Evolutionary conservation across 2,113 vertebrate species (phyloP), one percentile per base, ranked within the genome.

Genomic region (Morphnarchus princeps): DNA sequence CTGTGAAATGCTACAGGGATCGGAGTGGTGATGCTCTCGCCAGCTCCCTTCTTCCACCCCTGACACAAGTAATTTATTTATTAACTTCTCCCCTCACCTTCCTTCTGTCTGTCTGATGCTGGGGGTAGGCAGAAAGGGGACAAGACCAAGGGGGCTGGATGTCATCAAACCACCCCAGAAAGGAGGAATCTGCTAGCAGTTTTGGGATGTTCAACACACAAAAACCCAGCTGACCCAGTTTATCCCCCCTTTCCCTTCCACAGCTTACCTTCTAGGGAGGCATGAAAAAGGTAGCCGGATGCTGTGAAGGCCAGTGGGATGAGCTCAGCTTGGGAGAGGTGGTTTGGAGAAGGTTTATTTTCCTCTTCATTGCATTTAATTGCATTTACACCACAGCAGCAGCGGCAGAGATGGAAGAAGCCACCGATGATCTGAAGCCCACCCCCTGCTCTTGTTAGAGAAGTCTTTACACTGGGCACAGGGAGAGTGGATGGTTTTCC

Each of bases 1-100:
- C 98, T 98, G 98, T 97, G 98, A 98, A 98, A 98, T 96, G 97
- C 98, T 97, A 97, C 58, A 49, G 90, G 90, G 79, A 65, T 73
- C 0, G 1, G 49, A 13, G 55, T 7, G 0, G 26, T 1, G n/a
- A 52, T 20, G 66, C 40, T 84, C 73, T 70, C 7, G 4, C 78
- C 82, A 77, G 49, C 76, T 89, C 61, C 32, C 32, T 71, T 50
- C 88, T 63, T 58, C 72, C 65, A 55, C 49, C 77, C 54, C 63
- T 38, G 66, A 70, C 66, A 61, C 24, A 47, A 58, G 32, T 4
- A 6, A 24, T 40, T 79, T 49, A 26, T 55, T 70, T 55, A 61
- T 84, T 54, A 54, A 49, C 74, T 61, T 82, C n/a, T 70, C 32
- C 49, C 57, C 25, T 58, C 13, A 1, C 22, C 24, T 29, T 36